Evolutionary conservation across 2,113 vertebrate species (phyloP), one percentile per base, ranked within the genome.

Genomic region (Furnarius figulus): DNA sequence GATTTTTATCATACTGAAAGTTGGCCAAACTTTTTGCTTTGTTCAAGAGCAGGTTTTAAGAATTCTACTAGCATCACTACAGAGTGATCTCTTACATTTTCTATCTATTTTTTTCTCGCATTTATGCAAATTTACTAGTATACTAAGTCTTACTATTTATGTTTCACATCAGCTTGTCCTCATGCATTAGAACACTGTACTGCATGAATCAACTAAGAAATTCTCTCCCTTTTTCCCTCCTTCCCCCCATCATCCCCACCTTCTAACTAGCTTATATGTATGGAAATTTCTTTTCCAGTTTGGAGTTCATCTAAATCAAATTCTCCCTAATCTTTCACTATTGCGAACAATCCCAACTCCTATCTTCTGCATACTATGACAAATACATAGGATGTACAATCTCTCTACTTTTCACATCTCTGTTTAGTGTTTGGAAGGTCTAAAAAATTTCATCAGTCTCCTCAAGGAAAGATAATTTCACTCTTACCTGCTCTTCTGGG

Each of bases 171-270:
- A 76, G 9, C 10, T 80, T 31, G 31, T 80, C 44, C 30, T 59
- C 24, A 20, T 59, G 33, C 23, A 24, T 52, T 23, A 49, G 42
- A 90, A 71, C 8, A 19, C 24, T 82, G 10, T 33, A 66, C n/a
- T 0, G 0, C 28, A 39, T 75, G 37, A 31, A 55, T 84, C 77
- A 61, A 47, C n/a, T 44, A 62, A 77, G 39, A 63, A 47, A 4
- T n/a, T 72, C 3, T 46, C 12, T 49, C 9, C 19, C 19, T 37
- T 31, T 55, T 63, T 65, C 5, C 19, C 19, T 37, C 42, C 62
- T 63, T 65, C 5, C 4, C 4, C 7, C 52, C 19, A 28, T 44
- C 27, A 23, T 6, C 0, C 14, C 4, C 2, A 1, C 7, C 25
- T 63, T 22, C n/a, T 37, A 49, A 50, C 6, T 31, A 46, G 4